phyloP scores from a whole-genome alignment of 2,888 invertebrate genomes.

The Maniola hyperantus region DNA sequence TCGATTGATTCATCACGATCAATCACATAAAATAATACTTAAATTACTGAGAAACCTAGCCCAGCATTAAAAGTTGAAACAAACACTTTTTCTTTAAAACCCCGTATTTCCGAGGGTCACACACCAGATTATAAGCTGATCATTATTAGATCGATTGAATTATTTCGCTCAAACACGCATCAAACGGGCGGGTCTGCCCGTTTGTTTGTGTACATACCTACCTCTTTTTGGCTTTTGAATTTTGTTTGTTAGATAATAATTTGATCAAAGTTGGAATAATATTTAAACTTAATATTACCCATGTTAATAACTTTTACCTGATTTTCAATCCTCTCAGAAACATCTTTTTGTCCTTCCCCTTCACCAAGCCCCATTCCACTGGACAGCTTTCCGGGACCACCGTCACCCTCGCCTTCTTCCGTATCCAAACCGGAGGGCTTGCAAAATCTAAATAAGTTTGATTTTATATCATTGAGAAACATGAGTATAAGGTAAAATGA shows the following conservation, averaged over 20 bases:
- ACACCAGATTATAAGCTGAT: too few species aligned
- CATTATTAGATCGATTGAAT: too few species aligned
- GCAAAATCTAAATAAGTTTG: conserved; percentile 88
- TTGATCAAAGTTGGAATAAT: not conserved
- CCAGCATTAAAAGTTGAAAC: too few species aligned
- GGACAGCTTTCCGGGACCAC: conserved; percentile 81
- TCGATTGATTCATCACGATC: not conserved
- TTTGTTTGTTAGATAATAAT: not conserved
- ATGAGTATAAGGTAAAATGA: not conserved
- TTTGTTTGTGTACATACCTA: too few species aligned
- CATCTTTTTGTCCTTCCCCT: conserved; percentile 96
- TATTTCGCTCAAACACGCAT: too few species aligned
- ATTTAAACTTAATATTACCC: not conserved
- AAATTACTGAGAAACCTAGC: not conserved
- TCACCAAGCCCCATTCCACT: conserved; percentile 96
- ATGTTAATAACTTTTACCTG: conserved; percentile 55
- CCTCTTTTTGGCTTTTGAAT: too few species aligned
- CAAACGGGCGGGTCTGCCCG: too few species aligned
- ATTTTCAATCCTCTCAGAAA: conserved; percentile 94
- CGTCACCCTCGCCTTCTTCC: conserved; percentile 88
- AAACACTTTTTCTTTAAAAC: too few species aligned
- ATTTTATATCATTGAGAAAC: not conserved
- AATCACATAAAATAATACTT: not conserved
- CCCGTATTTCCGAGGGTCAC: too few species aligned
- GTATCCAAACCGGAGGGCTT: conserved; percentile 92